Evolutionary conservation across 2,113 vertebrate genomes (phyloP).

Genomic region (Halichoerus grypus): DNA sequence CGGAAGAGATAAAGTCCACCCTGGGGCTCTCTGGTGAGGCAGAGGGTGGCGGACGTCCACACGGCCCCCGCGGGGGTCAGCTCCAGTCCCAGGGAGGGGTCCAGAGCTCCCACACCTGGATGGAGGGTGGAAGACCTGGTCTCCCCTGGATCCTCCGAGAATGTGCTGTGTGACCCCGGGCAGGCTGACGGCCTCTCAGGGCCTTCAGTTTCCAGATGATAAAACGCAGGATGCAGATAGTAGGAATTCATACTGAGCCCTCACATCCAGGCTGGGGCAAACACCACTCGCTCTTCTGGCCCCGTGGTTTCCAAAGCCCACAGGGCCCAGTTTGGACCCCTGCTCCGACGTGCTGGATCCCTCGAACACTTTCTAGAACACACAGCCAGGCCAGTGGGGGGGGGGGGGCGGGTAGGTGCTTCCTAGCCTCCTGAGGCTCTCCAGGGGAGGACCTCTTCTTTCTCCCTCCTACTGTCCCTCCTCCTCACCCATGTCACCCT

Average conservation of each 20-base stretch:
- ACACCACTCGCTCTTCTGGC: neutral
- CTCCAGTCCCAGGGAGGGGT: neutral
- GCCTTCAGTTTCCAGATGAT: neutral
- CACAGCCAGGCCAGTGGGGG: neutral
- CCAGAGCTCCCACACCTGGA: neutral
- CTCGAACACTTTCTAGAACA: neutral
- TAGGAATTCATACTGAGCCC: fast-evolving
- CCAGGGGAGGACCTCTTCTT: neutral
- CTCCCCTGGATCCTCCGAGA: neutral
- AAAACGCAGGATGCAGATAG: fast-evolving
- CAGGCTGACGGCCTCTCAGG: neutral
- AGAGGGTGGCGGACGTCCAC: neutral
- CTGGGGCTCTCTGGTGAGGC: neutral
- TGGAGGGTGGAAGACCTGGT: fast-evolving
- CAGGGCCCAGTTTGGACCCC: neutral
- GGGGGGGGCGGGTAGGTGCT: neutral
- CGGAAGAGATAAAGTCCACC: neutral
- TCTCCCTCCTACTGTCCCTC: neutral
- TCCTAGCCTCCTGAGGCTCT: too few relatives aligned
- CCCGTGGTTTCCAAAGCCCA: fast-evolving
- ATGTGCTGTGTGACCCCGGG: neutral
- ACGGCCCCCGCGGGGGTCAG: fast-evolving
- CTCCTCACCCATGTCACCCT: too few relatives aligned
- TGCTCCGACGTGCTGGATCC: neutral
- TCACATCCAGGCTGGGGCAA: fast-evolving